A percentile compares a stretch with the other conserved stretches of the same genome.
Evolutionary conservation across 2,888 invertebrate genomes (phyloP).

Genomic region (Scelioninae gen. 1): DNA sequence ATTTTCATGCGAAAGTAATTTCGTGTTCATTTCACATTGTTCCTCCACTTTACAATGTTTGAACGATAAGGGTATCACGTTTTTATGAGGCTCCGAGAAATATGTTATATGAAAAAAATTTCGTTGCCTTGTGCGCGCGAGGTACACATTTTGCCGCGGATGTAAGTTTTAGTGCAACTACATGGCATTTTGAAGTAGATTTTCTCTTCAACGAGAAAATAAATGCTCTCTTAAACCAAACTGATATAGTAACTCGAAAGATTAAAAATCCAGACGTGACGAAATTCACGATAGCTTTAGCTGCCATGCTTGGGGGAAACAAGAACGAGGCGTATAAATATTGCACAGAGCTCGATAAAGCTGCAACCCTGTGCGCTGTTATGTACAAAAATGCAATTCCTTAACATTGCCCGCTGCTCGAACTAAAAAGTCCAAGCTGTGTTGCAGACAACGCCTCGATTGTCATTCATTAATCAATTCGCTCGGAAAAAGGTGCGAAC

Average conservation of each 20-base stretch:
- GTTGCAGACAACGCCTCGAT: conserved; percentile 3
- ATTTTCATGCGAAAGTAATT: conserved; percentile 20
- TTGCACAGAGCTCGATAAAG: conserved; percentile 63
- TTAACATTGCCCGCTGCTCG: conserved; percentile 22
- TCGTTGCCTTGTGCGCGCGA: conserved; percentile 8
- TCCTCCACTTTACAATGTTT: conserved; percentile 11
- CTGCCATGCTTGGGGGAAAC: conserved; percentile 36
- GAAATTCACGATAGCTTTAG: conserved; percentile 67
- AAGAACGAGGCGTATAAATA: conserved; percentile 67
- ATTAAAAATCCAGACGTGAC: conserved; percentile 70
- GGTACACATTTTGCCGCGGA: conserved; percentile 24
- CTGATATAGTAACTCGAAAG: conserved; percentile 65
- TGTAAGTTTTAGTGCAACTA: conserved; percentile 45
- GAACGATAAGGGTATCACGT: conserved; percentile 27
- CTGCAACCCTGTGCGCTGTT: conserved; percentile 42
- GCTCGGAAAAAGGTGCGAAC: neutral
- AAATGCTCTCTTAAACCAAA: conserved; percentile 51
- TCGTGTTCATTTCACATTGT: conserved; percentile 19
- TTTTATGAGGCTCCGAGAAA: conserved; percentile 38
- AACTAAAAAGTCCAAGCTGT: conserved; percentile 24
- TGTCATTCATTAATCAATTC: conserved; percentile 28
- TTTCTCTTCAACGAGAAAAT: conserved; percentile 57
- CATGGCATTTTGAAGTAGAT: conserved; percentile 57
- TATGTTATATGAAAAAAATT: conserved; percentile 16
- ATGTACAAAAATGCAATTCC: conserved; percentile 49